phyloP scores from a whole-genome alignment of 2,888 invertebrate genomes.

The Scaptomyza flava region DNA sequence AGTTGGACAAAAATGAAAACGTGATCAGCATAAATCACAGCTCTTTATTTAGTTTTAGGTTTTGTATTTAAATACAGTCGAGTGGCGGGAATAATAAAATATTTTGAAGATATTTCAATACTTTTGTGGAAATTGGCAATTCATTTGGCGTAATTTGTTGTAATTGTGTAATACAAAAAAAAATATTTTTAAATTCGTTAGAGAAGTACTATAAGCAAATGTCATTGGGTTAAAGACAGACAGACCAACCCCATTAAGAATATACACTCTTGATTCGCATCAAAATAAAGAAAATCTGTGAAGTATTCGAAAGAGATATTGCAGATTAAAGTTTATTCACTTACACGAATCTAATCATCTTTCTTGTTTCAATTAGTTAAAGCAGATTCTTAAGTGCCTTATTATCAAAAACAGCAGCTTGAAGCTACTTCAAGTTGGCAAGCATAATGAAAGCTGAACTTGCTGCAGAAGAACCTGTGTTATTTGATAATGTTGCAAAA shows the following conservation, averaged over 20 bases:
- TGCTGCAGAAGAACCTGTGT: conserved; percentile 50
- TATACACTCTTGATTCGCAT: too few relatives aligned
- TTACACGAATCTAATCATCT: too few relatives aligned
- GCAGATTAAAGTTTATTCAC: too few relatives aligned
- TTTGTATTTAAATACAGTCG: conserved; percentile 15
- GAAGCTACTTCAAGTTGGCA: too few relatives aligned
- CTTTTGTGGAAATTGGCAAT: conserved; percentile 17
- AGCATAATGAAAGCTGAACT: background rate
- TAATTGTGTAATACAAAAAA: background rate
- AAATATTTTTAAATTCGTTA: background rate
- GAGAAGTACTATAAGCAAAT: too few relatives aligned
- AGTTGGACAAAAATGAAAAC: conserved; percentile 27
- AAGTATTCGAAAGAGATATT: too few relatives aligned
- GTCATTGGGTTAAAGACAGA: too few relatives aligned
- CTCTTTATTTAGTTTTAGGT: conserved; percentile 6
- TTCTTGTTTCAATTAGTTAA: background rate
- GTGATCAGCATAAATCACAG: conserved; percentile 39
- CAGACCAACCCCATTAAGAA: too few relatives aligned
- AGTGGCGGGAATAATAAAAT: conserved; percentile 4
- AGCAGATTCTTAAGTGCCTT: conserved; percentile 6
- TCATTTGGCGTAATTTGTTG: conserved; percentile 10
- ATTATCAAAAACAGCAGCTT: conserved; percentile 14
- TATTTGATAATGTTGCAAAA: conserved; percentile 69
- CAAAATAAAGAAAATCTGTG: too few relatives aligned
- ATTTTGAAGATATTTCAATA: conserved; percentile 3